Evolutionary conservation across 2,113 vertebrate species (phyloP).

Genomic region (Corythornis madagascariensis): DNA sequence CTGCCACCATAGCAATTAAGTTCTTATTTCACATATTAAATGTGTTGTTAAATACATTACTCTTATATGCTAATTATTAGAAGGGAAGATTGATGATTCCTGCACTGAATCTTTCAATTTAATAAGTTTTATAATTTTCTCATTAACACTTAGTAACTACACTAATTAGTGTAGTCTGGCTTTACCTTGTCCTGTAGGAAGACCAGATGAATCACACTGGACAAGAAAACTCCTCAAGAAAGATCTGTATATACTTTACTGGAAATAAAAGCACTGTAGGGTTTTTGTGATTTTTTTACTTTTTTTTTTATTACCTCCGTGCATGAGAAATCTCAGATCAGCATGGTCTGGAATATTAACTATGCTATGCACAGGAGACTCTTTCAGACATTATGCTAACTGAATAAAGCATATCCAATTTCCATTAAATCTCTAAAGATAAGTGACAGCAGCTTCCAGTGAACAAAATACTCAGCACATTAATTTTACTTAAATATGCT

Average conservation of each 20-base stretch:
- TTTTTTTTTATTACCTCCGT: background rate
- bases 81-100: background rate
- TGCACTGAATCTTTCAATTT: background rate
- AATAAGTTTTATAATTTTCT: background rate
- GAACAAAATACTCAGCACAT: background rate
- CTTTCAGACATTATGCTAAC: background rate
- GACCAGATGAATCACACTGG: background rate
- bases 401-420: background rate
- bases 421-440: background rate
- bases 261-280: background rate
- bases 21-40: background rate
- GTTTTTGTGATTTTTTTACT: background rate
- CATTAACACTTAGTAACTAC: background rate
- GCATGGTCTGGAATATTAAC: background rate
- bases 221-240: background rate
- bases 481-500: background rate
- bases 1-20: background rate
- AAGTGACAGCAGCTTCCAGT: background rate
- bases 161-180: background rate
- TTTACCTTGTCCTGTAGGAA: background rate
- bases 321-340: background rate
- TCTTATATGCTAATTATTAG: background rate
- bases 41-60: background rate
- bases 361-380: background rate
- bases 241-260: background rate